phyloP scores from a whole-genome alignment of 2,888 invertebrate genomes.

The Bugulina stolonifera region DNA sequence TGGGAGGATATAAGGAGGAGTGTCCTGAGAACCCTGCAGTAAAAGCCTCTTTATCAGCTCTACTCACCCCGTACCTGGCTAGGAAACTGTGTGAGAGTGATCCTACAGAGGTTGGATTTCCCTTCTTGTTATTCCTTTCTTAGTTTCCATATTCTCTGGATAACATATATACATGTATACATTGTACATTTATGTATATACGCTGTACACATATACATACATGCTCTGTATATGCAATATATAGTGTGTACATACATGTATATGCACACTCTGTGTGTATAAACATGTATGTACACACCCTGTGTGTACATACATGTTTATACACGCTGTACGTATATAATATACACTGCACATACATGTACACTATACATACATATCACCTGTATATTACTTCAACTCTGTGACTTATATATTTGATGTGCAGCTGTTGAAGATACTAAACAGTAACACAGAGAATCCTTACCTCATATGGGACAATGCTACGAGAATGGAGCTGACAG shows the following conservation, averaged over 20 bases:
- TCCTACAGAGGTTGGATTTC: constrained; percentile 65
- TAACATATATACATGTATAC: not conserved
- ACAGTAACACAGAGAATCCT: constrained; percentile 90
- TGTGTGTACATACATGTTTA: too few relatives aligned
- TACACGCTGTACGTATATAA: too few relatives aligned
- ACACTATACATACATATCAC: too few relatives aligned
- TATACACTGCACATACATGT: too few relatives aligned
- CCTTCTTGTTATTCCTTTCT: not conserved
- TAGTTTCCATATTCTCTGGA: not conserved
- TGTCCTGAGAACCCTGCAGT: constrained; percentile 63
- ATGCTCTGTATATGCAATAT: not conserved
- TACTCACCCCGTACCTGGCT: constrained; percentile 83
- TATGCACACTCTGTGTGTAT: not conserved
- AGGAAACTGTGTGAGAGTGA: constrained; percentile 67
- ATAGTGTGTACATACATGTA: not conserved
- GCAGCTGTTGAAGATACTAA: constrained; percentile 81
- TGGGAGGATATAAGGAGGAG: constrained; percentile 61
- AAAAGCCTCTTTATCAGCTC: constrained; percentile 60
- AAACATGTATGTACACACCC: too few relatives aligned
- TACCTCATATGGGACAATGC: constrained; percentile 98
- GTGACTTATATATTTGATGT: too few relatives aligned
- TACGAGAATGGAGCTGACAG: constrained; percentile 83
- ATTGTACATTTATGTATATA: too few relatives aligned
- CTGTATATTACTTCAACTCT: too few relatives aligned
- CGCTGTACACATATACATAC: too few relatives aligned